Base-by-base conservation (phyloP, 2,113 vertebrate species). In the Ameiurus melas region DNA sequence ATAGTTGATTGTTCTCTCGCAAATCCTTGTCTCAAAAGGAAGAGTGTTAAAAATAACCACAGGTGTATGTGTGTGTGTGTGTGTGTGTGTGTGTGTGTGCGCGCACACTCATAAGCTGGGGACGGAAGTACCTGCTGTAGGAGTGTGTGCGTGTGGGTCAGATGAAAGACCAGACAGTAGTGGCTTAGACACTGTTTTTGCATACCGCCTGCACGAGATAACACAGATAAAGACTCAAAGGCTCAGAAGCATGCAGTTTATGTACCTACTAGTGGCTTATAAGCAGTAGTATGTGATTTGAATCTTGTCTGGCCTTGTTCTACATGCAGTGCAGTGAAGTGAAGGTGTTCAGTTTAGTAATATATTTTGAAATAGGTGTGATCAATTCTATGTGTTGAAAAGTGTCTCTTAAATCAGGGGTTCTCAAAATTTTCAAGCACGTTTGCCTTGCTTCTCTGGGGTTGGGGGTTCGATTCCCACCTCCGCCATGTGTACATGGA, bases 21-120 rank as follows among this genome's bases (percentile, higher is more conserved):
- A 19, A 68, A 75, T 87, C 89, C 86, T 90, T 87, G 91, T 91
- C 87, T 91, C 87, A 90, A 79, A 71, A 83, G 92, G 90, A 92
- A 92, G 85, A 25, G 75, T 68, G 62, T 88, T 89, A 91, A 92
- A 91, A 90, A 91, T 89, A 90, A 70, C 79, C 43, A 33, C 47
- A 53, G 64, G 79, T 43, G 20, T 22, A 33, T 88, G 86, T 84
- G 75, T 60, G 39, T 43, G 39, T 43, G 39, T 27, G 71, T 88
- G 84, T 86, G 75, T 60, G 16, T 27, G 62, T 87, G 88, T 84
- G 83, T 53, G 17, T n/a, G 73, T 88, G 85, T 62, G 22, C n/a
- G n/a, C n/a, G 36, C 36, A 36, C 85, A 82, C 85, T 85, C 83
- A 27, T 58, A 51, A 85, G 77, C 25, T 53, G 2, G 25, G 43